These are phyloP conservation scores for Epizoanthus stellaris DNA, from an alignment of 92 coral and sea anemone species.

Conservation along the genomic window DNA sequence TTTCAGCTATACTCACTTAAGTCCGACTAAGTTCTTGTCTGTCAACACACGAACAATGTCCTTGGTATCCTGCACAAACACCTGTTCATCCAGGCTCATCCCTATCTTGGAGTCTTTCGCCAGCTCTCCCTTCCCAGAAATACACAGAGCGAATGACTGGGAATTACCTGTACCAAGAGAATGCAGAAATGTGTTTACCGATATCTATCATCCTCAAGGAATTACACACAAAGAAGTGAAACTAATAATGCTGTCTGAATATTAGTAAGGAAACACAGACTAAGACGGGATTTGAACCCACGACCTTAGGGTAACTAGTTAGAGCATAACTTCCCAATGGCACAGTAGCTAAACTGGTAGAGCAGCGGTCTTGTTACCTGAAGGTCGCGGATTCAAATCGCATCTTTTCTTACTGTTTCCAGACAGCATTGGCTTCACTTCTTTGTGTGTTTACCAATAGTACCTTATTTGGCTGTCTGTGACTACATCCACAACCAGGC, in stretches of 20 bases:
- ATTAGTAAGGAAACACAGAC: too few relatives aligned
- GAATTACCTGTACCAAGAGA: slow-evolving; percentile 6
- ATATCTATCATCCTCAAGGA: neutral
- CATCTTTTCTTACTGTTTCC: too few relatives aligned
- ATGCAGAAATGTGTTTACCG: neutral
- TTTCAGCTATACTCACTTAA: slow-evolving; percentile 1
- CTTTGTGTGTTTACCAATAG: too few relatives aligned
- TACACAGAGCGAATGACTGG: slow-evolving; percentile 14
- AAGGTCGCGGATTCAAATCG: too few relatives aligned
- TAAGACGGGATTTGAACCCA: too few relatives aligned
- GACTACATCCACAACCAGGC: too few relatives aligned
- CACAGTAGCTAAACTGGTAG: too few relatives aligned
- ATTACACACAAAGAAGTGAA: neutral
- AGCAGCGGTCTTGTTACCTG: too few relatives aligned
- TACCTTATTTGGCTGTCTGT: too few relatives aligned
- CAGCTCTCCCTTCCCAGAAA: slow-evolving; percentile 46
- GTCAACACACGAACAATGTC: slow-evolving; percentile 36
- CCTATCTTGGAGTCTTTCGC: slow-evolving; percentile 30
- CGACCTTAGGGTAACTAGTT: too few relatives aligned
- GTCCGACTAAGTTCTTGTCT: slow-evolving; percentile 14
- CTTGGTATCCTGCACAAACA: slow-evolving; percentile 26
- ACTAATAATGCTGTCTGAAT: neutral
- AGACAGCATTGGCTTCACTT: too few relatives aligned
- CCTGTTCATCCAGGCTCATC: slow-evolving; percentile 29
- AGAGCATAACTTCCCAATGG: too few relatives aligned